Base-by-base conservation (phyloP, 2,797 vertebrate species). In the Danio kyathit region DNA sequence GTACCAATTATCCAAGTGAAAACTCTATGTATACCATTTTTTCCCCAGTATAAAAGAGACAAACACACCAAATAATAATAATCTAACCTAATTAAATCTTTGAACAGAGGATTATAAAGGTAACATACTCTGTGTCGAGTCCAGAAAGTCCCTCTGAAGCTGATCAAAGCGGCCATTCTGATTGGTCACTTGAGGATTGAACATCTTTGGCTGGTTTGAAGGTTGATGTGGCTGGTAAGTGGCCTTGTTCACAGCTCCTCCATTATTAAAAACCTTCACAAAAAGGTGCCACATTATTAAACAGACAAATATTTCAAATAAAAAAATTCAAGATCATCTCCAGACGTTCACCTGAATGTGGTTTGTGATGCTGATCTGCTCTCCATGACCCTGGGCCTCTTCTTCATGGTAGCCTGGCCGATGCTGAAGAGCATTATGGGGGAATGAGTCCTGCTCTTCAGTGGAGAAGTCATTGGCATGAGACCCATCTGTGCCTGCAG, bases 141-240 rank as follows among this genome's bases (percentile, higher is more conserved):
- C 94, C 49, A 98, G 91, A 87, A 98, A 97, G 29, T 97, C 95
- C 83, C 86, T 93, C 14, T 98, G 96, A 79, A 98, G 91, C 74
- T 91, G 93, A 83, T 97, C 95, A 83, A 96, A 94, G 3, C 88
- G 86, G 82, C 91, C 92, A 21, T 92, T 94, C 78, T 91, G 92
- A 61, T 84, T 90, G 54, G 79, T 38, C 16, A 80, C 73, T 46
- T 95, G 95, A 1, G 91, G 80, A 85, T 90, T 88, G 41, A 94
- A 92, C 85, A 88, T 91, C 75, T 90, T 87, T 43, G 90, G 90
- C 81, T 94, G 92, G 76, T 85, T 89, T 67, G 88, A 87, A 88
- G 94, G 87, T 74, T 93, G 93, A 67, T 95, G 95, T 16, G 96
- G 96, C 41, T 94, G 96, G 78, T 95, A 99, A 54, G 77, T 92